Base-by-base conservation (phyloP, 2,888 invertebrate species). In the Lycocerus yunnanus region DNA sequence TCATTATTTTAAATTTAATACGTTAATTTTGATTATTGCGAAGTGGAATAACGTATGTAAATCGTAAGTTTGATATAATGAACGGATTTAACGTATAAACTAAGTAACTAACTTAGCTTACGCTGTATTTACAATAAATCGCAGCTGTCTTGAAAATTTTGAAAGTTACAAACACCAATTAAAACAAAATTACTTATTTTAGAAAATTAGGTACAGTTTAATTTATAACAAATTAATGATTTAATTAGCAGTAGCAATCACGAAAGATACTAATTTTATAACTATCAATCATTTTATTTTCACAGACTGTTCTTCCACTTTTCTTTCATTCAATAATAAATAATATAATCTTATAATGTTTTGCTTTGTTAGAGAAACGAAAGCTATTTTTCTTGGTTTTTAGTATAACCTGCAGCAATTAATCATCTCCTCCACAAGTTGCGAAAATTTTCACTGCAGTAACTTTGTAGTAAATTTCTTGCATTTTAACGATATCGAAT, bases 361-460 rank as follows among this genome's bases (percentile, higher is more conserved):
- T 63, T 63, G 61, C 20, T 63, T 20, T 63, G 61, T 63, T 63
- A 20, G 13, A 63, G 61, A 63, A 61, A 63, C 18, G 61, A 63
- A 63, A 63, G 61, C 61, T 63, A 63, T 63, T 63, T 63, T 24
- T 43, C 63, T 69, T 65, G 63, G 66, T 58, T 71, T 71, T 71
- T 71, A 66, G 66, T 71, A 59, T 16, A 71, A 71, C 71, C 66
- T 71, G 71, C 71, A 71, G 43, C 65, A 65, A 71, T 71, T 71
- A 71, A 71, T 71, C 71, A 66, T 27, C 58, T 15, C 24, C 24
- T 66, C 20, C n/a, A 63, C 58, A 66, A 14, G 18, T 63, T 66
- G 14, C 20, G 16, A n/a, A 27, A 27, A 66, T 27, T 60, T 71
- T 16, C 20, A 14, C 71, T 71, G 66, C 71, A 71, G 71, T 58